Evolutionary conservation across 2,113 vertebrate species (phyloP).

Genomic region (Acrocephalus kingi): DNA sequence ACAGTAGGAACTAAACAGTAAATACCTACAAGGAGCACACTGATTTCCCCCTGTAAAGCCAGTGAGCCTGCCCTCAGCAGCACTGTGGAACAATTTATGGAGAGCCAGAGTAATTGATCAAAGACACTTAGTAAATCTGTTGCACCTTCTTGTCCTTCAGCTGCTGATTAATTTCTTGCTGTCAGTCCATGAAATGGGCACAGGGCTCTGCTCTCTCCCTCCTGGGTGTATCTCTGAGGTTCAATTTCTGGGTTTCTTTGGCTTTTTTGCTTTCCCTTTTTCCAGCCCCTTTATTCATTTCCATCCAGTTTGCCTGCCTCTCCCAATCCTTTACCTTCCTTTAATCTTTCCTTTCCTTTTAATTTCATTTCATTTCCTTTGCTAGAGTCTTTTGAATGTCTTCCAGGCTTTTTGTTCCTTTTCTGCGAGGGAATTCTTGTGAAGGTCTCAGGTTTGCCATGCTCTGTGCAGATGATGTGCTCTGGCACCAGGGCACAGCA

Average conservation of each 20-base stretch:
- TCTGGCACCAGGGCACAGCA: not conserved
- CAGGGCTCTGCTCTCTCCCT: not conserved
- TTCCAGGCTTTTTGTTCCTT: not conserved
- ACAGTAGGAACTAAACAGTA: not conserved
- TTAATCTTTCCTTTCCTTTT: not conserved
- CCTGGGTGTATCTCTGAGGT: rapidly evolving
- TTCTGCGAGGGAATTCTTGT: not conserved
- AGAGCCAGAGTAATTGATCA: not conserved
- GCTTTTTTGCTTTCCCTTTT: not conserved
- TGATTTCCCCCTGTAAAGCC: not conserved
- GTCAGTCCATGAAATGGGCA: not conserved
- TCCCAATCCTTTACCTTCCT: not conserved
- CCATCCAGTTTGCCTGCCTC: not conserved
- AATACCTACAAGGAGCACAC: not conserved
- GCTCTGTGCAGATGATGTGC: not conserved
- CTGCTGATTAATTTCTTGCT: not conserved
- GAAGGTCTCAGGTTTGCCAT: not conserved
- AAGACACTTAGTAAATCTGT: not conserved
- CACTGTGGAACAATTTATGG: not conserved
- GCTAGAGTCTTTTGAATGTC: not conserved
- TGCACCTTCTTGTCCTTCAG: not conserved
- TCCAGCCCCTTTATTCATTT: not conserved
- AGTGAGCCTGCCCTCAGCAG: not conserved
- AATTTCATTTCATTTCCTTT: not conserved
- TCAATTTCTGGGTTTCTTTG: not conserved